Percentiles rank a stretch among this genome's conserved stretches.
These are phyloP conservation scores for Aphodius granarius DNA, from an alignment of 2,888 invertebrate species.

Conservation along the genomic window DNA sequence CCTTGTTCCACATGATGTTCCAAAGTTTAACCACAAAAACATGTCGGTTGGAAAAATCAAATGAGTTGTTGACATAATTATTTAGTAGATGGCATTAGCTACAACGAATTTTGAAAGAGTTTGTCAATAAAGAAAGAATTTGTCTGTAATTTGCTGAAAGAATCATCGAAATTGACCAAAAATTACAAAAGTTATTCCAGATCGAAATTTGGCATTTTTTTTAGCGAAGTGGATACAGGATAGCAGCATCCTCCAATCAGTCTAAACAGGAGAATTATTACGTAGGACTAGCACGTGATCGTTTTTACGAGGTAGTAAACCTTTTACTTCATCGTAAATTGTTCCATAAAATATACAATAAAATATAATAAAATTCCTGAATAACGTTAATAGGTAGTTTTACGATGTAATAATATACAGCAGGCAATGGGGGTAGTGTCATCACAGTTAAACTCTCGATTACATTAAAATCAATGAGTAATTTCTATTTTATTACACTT, in stretches of 20 bases:
- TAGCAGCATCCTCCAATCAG: not conserved
- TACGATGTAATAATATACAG: not conserved
- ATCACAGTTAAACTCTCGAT: not conserved
- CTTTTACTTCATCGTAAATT: not conserved
- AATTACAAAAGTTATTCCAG: too few relatives aligned
- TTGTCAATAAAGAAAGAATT: too few relatives aligned
- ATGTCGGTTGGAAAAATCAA: too few relatives aligned
- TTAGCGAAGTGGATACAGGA: not conserved
- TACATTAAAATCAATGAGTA: not conserved
- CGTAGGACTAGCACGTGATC: not conserved
- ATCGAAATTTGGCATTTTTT: too few relatives aligned
- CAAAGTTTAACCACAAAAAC: too few relatives aligned
- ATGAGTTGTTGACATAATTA: too few relatives aligned
- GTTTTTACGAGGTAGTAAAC: not conserved
- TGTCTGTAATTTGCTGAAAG: too few relatives aligned
- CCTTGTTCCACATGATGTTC: too few relatives aligned
- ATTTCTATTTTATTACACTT: not conserved
- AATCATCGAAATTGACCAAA: too few relatives aligned
- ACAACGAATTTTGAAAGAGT: too few relatives aligned
- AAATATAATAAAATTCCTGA: not conserved
- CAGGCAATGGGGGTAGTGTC: not conserved
- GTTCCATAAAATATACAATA: not conserved
- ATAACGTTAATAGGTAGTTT: not conserved
- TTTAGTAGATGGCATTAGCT: too few relatives aligned
- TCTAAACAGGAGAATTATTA: not conserved